Base-by-base conservation (phyloP, 2,888 invertebrate genomes). In the Chloromyia formosa region DNA sequence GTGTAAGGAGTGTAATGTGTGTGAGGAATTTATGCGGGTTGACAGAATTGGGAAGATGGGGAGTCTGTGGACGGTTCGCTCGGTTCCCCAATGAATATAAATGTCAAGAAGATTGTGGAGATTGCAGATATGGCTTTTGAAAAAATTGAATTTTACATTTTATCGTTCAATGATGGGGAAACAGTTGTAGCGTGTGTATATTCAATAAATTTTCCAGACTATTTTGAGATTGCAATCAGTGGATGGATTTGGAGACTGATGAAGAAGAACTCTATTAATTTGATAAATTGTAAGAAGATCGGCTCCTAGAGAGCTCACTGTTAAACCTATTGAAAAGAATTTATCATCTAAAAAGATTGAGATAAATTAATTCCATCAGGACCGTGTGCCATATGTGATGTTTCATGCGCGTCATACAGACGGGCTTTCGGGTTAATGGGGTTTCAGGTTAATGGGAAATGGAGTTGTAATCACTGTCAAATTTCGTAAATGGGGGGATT, bases 131-230 rank as follows among this genome's bases (percentile, higher is more conserved):
- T 62, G 40, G 62, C 16, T 40, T 62, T 62, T 18, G 16, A 18
- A 18, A 16, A 23, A 62, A 62, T 40, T 62, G 62, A 62, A 40
- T 62, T 62, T 62, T 40, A 40, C 16, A 62, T 62, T 62, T 62
- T 40, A 18, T 40, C 62, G 62, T 16, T 40, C 60, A 60, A 49
- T 49, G 49, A 49, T 49, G 49, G 49, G 16, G 2, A 10, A 49
- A 49, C 49, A n/a, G 49, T n/a, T n/a, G 49, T 49, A 5, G 14
- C 49, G 3, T 49, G 2, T 35, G 16, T 1, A 49, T n/a, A 49
- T n/a, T 49, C 49, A 49, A 49, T 49, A 10, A 49, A 49, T 49
- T 49, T 49, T 49, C 16, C 5, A 4, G 49, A 10, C 3, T n/a
- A 49, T 49, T 49, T 49, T n/a, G 12, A 49, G 49, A 49, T 49